phyloP scores from a whole-genome alignment of 2,888 invertebrate genomes.

The Drosophila suboccidentalis region DNA sequence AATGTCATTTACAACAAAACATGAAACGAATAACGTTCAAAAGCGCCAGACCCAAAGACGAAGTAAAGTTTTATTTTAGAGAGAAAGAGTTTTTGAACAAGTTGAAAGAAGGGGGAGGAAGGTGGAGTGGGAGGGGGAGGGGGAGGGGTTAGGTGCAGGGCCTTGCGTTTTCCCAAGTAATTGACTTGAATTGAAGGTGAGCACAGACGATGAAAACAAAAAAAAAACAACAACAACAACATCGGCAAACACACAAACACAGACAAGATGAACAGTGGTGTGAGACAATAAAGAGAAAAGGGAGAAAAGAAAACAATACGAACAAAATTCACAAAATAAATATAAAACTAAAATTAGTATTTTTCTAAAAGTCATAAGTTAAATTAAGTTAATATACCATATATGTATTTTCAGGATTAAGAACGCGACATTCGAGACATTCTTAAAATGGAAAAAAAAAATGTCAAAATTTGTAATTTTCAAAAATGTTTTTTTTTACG shows the following conservation, averaged over 20 bases:
- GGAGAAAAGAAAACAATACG: too few relatives aligned
- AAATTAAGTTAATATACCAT: too few relatives aligned
- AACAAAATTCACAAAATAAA: background rate
- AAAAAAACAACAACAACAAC: constrained; percentile 20
- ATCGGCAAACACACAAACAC: background rate
- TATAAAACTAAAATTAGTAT: too few relatives aligned
- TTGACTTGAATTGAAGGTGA: constrained; percentile 69
- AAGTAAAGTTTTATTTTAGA: constrained; percentile 32
- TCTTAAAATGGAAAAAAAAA: too few relatives aligned
- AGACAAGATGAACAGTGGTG: constrained; percentile 31
- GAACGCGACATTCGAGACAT: too few relatives aligned
- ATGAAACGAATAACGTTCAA: constrained; percentile 51
- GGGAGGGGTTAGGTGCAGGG: constrained; percentile 10
- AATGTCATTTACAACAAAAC: constrained; percentile 76
- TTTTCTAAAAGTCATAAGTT: too few relatives aligned
- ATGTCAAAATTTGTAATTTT: too few relatives aligned
- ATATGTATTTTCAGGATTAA: too few relatives aligned
- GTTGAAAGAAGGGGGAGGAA: background rate
- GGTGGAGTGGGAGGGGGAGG: background rate
- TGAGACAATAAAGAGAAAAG: background rate
- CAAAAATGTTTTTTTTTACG: too few relatives aligned
- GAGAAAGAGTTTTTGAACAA: constrained; percentile 16
- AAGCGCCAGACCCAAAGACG: constrained; percentile 19
- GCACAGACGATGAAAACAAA: constrained; percentile 35
- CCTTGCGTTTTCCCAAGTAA: constrained; percentile 56